phyloP scores from a whole-genome alignment of 2,797 vertebrate genomes.

The Nothura maculosa region DNA sequence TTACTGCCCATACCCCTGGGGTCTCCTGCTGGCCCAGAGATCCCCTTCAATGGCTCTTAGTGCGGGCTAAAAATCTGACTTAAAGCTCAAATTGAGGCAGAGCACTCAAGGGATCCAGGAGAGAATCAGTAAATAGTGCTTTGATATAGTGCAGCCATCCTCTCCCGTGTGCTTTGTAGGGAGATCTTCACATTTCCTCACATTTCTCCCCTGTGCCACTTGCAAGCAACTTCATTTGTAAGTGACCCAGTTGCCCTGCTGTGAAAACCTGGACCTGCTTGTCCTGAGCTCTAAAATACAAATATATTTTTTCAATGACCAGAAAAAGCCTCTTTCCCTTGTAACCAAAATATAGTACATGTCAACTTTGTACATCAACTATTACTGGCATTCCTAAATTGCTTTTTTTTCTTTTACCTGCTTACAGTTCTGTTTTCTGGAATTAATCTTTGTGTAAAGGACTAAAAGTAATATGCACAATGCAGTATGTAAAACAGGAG shows the following conservation, averaged over 20 bases:
- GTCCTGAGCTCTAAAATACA: not conserved
- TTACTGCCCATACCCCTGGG: not conserved
- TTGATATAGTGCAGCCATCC: not conserved
- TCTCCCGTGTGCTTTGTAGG: slow-evolving; percentile 1
- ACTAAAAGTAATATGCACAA: slow-evolving; percentile 55
- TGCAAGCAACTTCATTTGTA: not conserved
- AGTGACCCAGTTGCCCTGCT: slow-evolving; percentile 1
- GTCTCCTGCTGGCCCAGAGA: not conserved
- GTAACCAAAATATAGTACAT: not conserved
- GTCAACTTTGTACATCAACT: not conserved
- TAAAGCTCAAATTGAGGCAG: not conserved
- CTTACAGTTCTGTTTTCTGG: slow-evolving; percentile 48
- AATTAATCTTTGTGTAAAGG: slow-evolving; percentile 59
- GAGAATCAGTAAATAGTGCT: not conserved
- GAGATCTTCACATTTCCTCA: slow-evolving; percentile 18
- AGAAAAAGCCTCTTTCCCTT: not conserved
- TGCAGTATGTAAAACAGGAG: slow-evolving; percentile 6
- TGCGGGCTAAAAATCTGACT: not conserved
- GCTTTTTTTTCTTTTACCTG: slow-evolving; percentile 49
- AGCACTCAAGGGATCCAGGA: slow-evolving; percentile 3
- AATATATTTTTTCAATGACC: not conserved
- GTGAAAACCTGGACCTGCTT: not conserved
- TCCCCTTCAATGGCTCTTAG: not conserved
- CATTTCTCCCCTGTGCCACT: not conserved
- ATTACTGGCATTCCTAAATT: not conserved